Conservation (phyloP, 2,888 invertebrate genomes). For the Bellardia bayeri region DNA sequence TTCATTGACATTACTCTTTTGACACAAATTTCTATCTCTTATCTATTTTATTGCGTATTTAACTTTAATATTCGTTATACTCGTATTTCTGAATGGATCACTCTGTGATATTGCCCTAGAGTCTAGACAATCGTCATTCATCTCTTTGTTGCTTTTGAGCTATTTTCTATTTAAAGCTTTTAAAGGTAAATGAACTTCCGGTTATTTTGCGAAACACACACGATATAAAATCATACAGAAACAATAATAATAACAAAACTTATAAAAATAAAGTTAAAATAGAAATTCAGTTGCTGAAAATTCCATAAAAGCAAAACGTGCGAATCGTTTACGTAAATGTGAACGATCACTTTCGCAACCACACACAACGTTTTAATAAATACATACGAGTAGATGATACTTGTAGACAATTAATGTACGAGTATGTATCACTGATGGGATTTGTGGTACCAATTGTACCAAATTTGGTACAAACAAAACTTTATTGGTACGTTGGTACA, state of each 20-base stretch:
- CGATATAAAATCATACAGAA: neutral
- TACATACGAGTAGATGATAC: constrained; percentile 19
- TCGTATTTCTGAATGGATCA: neutral
- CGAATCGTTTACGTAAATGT: constrained; percentile 50
- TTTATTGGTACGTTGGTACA: no score
- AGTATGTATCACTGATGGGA: no score
- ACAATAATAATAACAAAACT: neutral
- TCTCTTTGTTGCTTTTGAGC: constrained; percentile 5
- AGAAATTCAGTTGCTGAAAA: constrained; percentile 51
- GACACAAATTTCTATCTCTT: no score
- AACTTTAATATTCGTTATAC: neutral
- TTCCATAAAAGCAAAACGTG: constrained; percentile 62
- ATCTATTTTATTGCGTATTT: neutral
- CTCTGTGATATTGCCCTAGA: no score
- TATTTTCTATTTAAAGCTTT: constrained; percentile 43
- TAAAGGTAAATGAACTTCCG: constrained; percentile 82
- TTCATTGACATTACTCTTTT: no score
- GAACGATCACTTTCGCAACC: constrained; percentile 56
- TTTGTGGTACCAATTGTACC: no score
- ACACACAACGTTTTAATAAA: constrained; percentile 36
- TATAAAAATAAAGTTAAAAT: constrained; percentile 3
- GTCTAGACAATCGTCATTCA: neutral
- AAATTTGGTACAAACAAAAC: no score
- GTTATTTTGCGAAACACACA: constrained; percentile 71
- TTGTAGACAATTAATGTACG: constrained; percentile 2